Base-by-base conservation (phyloP, 2,113 vertebrate species). In the Pachycephala philippinensis region DNA sequence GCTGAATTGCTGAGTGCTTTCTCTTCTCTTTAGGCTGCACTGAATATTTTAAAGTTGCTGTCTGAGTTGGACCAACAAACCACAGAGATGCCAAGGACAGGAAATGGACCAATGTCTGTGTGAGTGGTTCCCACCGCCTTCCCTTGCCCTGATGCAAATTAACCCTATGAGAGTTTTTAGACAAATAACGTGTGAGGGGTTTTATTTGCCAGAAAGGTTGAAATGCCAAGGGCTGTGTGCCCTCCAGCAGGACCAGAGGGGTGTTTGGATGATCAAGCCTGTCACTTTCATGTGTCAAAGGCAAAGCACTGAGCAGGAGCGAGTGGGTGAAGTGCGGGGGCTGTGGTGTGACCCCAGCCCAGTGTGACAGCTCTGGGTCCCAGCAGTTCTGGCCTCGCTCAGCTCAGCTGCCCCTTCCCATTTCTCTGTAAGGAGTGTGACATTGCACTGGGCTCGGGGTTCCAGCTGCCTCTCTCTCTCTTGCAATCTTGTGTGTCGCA, bases 41-140 rank as follows among this genome's bases (percentile, higher is more conserved):
- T 99, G 96, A 99, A 99, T 98, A 99, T 99, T 97, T 97, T 99
- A 93, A 99, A 99, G 98, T 96, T 99, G 97, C 99, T 99, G 95
- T 99, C 99, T 79, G 99, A 99, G 97, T 97, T 99, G 97, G 99
- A 99, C 98, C 99, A 99, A 98, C 98, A 99, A 96, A 97, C 94
- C 90, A 98, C 98, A 95, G 99, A 99, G 98, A 98, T 97, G 97
- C 97, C 98, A 93, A 98, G 99, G 95, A 98, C 99, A 95, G 99
- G 99, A 98, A 99, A 99, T 85, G 99, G 99, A 98, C 99, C 99
- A 98, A 98, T 98, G 97, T 98, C 99, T 98, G 98, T 99, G 99
- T 99, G 97, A 99, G 99, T 98, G 87, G 56, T 54, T 71, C 74
- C 88, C 71, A 37, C 17, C 42, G 10, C 57, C 52, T 75, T 64